Conservation (phyloP, 2,797 vertebrate genomes). For the Philypnodon macrostomus region DNA sequence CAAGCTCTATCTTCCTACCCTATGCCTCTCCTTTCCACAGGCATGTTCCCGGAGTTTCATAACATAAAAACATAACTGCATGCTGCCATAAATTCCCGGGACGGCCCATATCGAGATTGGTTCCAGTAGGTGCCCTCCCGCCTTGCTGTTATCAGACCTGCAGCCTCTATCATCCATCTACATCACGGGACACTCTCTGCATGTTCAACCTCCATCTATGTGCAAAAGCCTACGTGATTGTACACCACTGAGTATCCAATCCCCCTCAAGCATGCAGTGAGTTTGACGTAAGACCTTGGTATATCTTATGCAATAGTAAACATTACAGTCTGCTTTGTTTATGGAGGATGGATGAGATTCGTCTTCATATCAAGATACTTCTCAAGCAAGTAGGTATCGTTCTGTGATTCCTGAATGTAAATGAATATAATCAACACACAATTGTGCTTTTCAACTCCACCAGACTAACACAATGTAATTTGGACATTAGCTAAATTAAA, state of each 20-base stretch:
- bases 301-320: conserved; percentile 13
- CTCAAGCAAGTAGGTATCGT: neutral
- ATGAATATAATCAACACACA: neutral
- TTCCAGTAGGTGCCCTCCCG: conserved; percentile 37
- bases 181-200: conserved; percentile 31
- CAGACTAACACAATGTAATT: no score
- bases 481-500: no score
- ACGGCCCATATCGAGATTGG: conserved; percentile 24
- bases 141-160: conserved; percentile 43
- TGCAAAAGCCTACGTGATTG: conserved; percentile 36
- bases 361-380: conserved; percentile 1
- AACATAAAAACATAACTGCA: conserved; percentile 16
- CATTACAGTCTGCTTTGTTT: conserved; percentile 1
- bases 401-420: neutral
- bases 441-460: no score
- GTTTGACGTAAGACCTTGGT: conserved; percentile 17
- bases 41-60: conserved; percentile 6
- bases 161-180: conserved; percentile 47
- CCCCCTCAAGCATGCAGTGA: no score
- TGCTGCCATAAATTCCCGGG: conserved; percentile 27
- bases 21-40: conserved; percentile 8
- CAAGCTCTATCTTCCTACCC: conserved; percentile 5
- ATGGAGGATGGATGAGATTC: neutral
- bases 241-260: conserved; percentile 9
- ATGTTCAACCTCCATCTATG: conserved; percentile 22